Conservation (phyloP, 2,797 vertebrate species). For the Kryptolebias ocellatus region DNA sequence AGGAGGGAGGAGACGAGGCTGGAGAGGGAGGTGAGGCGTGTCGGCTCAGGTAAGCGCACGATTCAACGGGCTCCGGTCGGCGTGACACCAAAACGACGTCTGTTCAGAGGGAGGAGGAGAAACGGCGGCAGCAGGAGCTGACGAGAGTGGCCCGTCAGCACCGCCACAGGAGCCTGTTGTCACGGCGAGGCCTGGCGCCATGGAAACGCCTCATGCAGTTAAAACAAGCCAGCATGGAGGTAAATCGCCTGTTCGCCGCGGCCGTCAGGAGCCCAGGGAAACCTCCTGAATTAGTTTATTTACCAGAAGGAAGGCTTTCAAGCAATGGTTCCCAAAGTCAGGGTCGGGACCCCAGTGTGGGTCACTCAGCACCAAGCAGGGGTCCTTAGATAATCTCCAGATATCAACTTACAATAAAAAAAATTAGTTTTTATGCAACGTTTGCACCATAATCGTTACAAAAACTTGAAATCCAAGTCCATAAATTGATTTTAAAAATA, state of each 20-base stretch:
- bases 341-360: no score
- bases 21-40: constrained; percentile 81
- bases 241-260: constrained; percentile 52
- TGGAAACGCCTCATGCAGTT: constrained; percentile 87
- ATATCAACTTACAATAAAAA: no score
- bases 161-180: constrained; percentile 81
- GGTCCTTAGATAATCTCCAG: no score
- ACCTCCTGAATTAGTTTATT: no score
- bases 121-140: constrained; percentile 82
- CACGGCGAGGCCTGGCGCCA: constrained; percentile 83
- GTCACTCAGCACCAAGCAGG: no score
- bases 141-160: constrained; percentile 82
- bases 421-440: no score
- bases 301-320: no score
- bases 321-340: no score
- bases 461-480: no score
- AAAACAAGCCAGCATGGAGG: constrained; percentile 79
- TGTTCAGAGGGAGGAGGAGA: constrained; percentile 88
- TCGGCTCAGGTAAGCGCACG: not conserved
- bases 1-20: constrained; percentile 84
- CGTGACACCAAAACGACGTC: constrained; percentile 18
- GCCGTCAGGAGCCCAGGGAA: not conserved
- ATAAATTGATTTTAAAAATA: no score
- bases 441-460: no score
- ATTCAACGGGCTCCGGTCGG: not conserved